These are phyloP conservation scores for Glossophaga mutica DNA, from an alignment of 2,797 vertebrate genomes.

Conservation along the genomic window DNA sequence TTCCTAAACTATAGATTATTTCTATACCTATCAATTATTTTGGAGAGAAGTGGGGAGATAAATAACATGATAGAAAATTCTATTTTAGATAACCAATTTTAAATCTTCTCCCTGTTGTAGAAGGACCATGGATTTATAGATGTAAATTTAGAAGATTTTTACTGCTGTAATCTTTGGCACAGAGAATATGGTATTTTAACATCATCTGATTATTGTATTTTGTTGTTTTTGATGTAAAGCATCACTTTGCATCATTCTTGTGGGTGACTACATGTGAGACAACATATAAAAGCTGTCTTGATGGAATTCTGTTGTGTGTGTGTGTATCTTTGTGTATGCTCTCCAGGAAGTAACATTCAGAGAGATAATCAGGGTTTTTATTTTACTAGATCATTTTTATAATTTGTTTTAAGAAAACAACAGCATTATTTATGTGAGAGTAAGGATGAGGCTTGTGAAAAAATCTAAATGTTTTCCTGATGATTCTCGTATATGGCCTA, in stretches of 20 bases:
- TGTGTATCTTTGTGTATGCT: background rate
- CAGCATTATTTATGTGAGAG: background rate
- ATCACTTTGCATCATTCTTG: background rate
- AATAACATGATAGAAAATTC: background rate
- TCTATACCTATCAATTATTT: background rate
- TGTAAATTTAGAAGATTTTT: background rate
- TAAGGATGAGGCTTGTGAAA: background rate
- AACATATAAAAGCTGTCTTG: background rate
- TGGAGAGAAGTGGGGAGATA: background rate
- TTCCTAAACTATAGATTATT: background rate
- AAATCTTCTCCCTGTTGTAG: background rate
- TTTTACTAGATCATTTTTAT: background rate
- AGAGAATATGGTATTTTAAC: background rate
- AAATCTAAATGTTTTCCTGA: background rate
- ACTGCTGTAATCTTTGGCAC: background rate
- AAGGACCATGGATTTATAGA: background rate
- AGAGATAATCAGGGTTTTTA: background rate
- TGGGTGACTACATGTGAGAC: background rate
- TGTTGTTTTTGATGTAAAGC: background rate
- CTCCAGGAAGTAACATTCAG: background rate
- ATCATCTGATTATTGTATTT: background rate
- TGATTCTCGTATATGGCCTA: background rate
- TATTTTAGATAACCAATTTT: background rate
- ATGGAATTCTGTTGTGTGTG: background rate
- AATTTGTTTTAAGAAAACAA: slow-evolving; percentile 42